Base-by-base conservation (phyloP, 2,888 invertebrate species). In the Caenorhabditis sp. region DNA sequence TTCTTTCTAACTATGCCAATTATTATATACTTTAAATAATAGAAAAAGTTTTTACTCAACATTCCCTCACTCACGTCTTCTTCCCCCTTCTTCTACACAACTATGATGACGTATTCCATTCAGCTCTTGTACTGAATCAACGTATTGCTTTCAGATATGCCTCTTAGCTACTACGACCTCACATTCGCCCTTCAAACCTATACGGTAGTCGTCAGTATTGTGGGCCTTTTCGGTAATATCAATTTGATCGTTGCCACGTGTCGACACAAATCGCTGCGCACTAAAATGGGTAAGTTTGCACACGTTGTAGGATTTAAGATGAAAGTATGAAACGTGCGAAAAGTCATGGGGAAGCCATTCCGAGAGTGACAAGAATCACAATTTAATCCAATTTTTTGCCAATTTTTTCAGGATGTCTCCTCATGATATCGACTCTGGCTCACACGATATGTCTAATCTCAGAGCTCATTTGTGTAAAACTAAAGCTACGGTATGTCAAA, bases 401-500 rank as follows among this genome's bases (percentile, higher is more conserved):
- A 9, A 24, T 32, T 35, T 20, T 63, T 63, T 15, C 45, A 76
- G 76, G 76, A 26, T 76, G 76, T 24, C 70, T 76, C 8, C 53
- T 76, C 9, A 62, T 66, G 63, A 76, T 76, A 11, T 76, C 76
- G 13, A 76, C 76, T 4, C 22, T 76, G 22, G 76, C 76, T 3
- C 76, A 76, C 59, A 76, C 76, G 13, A 70, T 70, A 3, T 76
- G 76, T 41, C 45, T 76, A n/a, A 46, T 76, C 15, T 76, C 76
- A 22, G 76, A 76, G 35, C 32, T 76, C n/a, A 48, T 76, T 6
- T 68, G 61, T 39, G 70, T 70, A 17, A 76, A 76, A 35, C 32
- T 76, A n/a, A 70, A 76, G 39, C 26, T 76, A 13, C n/a, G 75
- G 75, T 75, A 15, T n/a, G n/a, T n/a, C n/a, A n/a, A n/a, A n/a